Conservation (phyloP, 1,140 invertebrate species). For the Meteorus sp. region DNA sequence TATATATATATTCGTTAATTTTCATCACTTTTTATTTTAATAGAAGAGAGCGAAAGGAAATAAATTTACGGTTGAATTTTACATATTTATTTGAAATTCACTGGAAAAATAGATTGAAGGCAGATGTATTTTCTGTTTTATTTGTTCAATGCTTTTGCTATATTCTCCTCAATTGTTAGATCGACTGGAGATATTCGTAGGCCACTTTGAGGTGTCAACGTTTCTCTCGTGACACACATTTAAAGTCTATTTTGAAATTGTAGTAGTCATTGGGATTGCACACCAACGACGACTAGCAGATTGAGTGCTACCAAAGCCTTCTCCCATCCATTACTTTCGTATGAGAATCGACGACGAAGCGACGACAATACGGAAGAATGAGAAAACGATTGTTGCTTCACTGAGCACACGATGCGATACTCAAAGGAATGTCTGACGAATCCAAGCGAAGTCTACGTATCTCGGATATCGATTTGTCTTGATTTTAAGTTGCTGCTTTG, state of each 20-base stretch:
- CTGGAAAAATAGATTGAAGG: no score
- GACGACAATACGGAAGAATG: no score
- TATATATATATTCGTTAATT: neutral
- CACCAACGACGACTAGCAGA: constrained; percentile 19
- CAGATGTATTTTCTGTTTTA: no score
- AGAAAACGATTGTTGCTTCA: constrained; percentile 17
- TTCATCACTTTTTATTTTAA: neutral
- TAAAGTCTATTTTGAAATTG: constrained; percentile 6
- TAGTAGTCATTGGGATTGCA: constrained; percentile 9
- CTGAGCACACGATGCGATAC: constrained; percentile 20
- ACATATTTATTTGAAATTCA: neutral
- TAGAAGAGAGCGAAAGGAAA: neutral
- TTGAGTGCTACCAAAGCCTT: constrained; percentile 5
- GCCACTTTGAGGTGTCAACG: neutral
- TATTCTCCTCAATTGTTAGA: neutral
- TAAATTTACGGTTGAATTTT: no score
- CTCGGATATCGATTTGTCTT: constrained; percentile 23
- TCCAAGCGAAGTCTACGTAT: neutral
- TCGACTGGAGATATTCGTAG: neutral
- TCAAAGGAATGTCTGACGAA: constrained; percentile 20
- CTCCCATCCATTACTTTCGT: constrained; percentile 19
- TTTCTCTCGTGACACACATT: neutral
- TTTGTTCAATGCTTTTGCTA: neutral
- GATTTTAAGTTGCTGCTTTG: constrained; percentile 22
- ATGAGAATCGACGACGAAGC: neutral